Base-by-base conservation (phyloP, 2,888 invertebrate species). In the Dilophus febrilis region DNA sequence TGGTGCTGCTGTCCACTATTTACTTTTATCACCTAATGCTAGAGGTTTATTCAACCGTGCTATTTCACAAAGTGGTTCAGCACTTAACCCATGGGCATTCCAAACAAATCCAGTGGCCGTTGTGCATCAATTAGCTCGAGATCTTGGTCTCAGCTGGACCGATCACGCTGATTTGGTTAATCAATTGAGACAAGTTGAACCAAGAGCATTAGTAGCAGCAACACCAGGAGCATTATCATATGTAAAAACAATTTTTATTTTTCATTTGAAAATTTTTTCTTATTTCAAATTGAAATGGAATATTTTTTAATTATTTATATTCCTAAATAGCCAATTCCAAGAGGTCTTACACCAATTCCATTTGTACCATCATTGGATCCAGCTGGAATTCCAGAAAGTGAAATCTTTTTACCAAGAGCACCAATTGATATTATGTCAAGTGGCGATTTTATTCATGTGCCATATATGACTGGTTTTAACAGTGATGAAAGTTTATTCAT, bases 51-150 rank as follows among this genome's bases (percentile, higher is more conserved):
- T 75, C 51, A 56, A 67, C 45, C 60, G 69, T 18, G 79, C 75
- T 5, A 71, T 79, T 40, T 74, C 77, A 0, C 68, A 69, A 56
- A 80, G 80, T 49, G 80, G 80, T 0, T 64, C 71, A 1, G 68
- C 74, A 0, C 61, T 79, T 32, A 60, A 70, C 22, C 65, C 72
- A 2, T 71, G 70, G 70, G 60, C 72, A 0, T 61, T 71, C 46
- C 58, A 68, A 8, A 65, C 69, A 47, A 67, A 68, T 37, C 65
- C 72, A 0, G 57, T 63, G 3, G 67, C 72, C 49, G 77, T 75
- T 49, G 68, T 77, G 1, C 64, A 61, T 45, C 61, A 67, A 41
- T 51, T 79, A 16, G 73, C 71, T 0, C 52, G 57, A n/a, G 52
- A 67, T 3, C 59, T 78, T 16, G 77, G 77, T 27, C 79, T 79